These are phyloP conservation scores for Lithophane leautieri DNA, from an alignment of 2,888 invertebrate genomes.

Conservation along the genomic window DNA sequence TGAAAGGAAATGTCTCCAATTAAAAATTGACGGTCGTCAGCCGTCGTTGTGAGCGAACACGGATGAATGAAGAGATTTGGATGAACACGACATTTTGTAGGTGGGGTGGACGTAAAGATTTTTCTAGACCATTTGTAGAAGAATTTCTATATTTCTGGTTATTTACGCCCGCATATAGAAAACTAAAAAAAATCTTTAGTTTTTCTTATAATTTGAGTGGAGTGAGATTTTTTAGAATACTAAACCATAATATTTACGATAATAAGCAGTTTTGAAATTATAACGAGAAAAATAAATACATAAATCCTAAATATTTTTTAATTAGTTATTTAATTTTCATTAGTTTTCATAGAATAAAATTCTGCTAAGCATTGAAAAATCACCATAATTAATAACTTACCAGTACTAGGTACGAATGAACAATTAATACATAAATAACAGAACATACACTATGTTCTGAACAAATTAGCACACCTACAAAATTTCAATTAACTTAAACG, in stretches of 20 bases:
- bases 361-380: background rate
- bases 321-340: background rate
- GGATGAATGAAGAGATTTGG: constrained; percentile 64
- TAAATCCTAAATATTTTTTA: too few relatives aligned
- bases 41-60: constrained; percentile 70
- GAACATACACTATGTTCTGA: background rate
- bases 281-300: too few relatives aligned
- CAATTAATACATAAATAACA: background rate
- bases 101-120: too few relatives aligned
- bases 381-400: constrained; percentile 2
- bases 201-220: background rate
- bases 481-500: constrained; percentile 48
- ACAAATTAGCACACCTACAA: constrained; percentile 37
- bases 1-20: constrained; percentile 84
- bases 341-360: background rate
- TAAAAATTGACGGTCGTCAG: constrained; percentile 84
- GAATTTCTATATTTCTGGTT: background rate
- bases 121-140: background rate
- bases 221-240: background rate
- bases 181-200: too few relatives aligned
- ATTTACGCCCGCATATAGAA: background rate
- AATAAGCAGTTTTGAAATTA: too few relatives aligned
- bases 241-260: too few relatives aligned
- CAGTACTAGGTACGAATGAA: background rate
- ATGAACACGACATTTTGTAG: constrained; percentile 47